Base-by-base conservation (phyloP, 2,888 invertebrate genomes). In the Lordiphosa fenestrarum region DNA sequence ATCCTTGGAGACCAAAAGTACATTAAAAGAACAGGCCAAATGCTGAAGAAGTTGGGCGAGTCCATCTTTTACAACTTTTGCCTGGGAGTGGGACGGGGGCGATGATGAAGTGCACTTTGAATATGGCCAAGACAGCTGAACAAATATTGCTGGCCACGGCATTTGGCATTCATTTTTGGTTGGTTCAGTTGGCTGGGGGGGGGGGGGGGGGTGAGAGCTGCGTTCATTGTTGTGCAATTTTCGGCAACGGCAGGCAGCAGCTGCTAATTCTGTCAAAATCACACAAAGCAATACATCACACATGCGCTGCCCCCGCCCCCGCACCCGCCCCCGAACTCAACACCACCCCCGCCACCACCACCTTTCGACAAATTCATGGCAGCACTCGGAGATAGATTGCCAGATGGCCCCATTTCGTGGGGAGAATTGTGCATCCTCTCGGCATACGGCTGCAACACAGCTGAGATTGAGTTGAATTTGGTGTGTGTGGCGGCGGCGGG, bases 231-330 rank as follows among this genome's bases (percentile, higher is more conserved):
- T 66, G 76, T 75, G 72, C 76, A 71, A 83, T 83, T 83, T 76
- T 75, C 65, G 69, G 69, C 69, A 65, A 60, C 46, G n/a, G 38
- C 39, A 21, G 42, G 46, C 66, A 81, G 73, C 77, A 77, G 77
- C 77, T 77, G 77, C 84, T 77, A 84, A 77, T 77, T 77, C 77
- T 77, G 77, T 77, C 77, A 84, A 73, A 84, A 81, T 84, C 77
- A 84, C 73, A 71, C 77, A 77, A 76, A 70, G 77, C 77, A 84
- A 77, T 77, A 84, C 77, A 77, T 77, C 77, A 77, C 84, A 76
- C 51, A 76, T 67, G 68, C 64, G 13, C 58, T n/a, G n/a, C 40
- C 15, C 52, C 39, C 23, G 35, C 10, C 42, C 3, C 19, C 35
- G 6, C n/a, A 15, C 37, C 10, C 42, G 2, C 19, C 35, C 9